Conservation (phyloP, 1,140 invertebrate genomes). For the Heterodera carotae region DNA sequence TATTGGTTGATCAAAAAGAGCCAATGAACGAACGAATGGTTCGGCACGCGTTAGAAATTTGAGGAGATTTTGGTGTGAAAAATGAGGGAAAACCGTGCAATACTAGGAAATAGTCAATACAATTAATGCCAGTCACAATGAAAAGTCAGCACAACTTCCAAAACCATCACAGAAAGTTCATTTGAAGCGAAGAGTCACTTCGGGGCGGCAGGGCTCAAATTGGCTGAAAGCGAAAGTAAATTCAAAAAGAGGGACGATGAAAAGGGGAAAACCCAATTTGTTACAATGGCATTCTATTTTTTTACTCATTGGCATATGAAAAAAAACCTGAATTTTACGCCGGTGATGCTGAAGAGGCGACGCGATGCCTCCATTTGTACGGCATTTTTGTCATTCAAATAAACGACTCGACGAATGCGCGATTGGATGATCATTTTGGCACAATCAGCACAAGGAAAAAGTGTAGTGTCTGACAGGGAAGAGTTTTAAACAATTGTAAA, state of each 20-base stretch:
- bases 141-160: too few relatives aligned
- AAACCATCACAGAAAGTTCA: background rate
- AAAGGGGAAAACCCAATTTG: background rate
- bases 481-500: too few relatives aligned
- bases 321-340: slow-evolving; percentile 23
- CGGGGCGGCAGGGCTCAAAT: background rate
- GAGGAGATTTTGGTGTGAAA: too few relatives aligned
- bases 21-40: too few relatives aligned
- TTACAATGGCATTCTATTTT: too few relatives aligned
- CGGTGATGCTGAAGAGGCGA: slow-evolving; percentile 21
- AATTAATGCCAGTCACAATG: background rate
- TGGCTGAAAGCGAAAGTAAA: slow-evolving; percentile 1
- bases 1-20: too few relatives aligned
- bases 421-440: slow-evolving; percentile 87
- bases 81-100: too few relatives aligned
- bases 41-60: too few relatives aligned
- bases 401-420: slow-evolving; percentile 28
- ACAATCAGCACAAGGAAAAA: slow-evolving; percentile 96
- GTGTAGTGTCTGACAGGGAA: slow-evolving; percentile 67
- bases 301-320: background rate
- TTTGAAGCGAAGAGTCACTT: background rate
- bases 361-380: slow-evolving; percentile 27
- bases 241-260: too few relatives aligned
- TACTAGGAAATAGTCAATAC: too few relatives aligned
- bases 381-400: slow-evolving; percentile 31